A percentile compares a stretch with the other conserved stretches of the same genome.
Conservation (phyloP, 64 coral and sea anemone species). For the Trachythela sp. region DNA sequence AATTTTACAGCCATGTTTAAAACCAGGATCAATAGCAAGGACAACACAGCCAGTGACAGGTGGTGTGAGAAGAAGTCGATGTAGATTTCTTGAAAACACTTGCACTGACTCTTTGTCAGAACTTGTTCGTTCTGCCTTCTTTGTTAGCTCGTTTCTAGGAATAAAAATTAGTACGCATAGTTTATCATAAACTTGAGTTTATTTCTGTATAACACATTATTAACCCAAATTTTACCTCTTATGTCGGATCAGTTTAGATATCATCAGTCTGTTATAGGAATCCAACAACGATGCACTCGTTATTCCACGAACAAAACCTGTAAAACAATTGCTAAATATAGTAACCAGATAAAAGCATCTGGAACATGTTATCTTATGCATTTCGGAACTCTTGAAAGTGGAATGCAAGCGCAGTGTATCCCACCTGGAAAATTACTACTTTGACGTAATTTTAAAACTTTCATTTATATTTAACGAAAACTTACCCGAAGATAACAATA, state of each 20-base stretch:
- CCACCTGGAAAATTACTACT: too few relatives aligned
- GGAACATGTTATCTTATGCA: too few relatives aligned
- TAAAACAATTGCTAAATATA: too few relatives aligned
- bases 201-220: too few relatives aligned
- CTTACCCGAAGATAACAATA: slow-evolving; percentile 9
- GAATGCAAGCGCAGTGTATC: too few relatives aligned
- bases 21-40: slow-evolving; percentile 80
- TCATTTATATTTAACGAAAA: background rate
- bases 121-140: slow-evolving; percentile 60
- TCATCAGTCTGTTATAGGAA: slow-evolving; percentile 72
- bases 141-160: slow-evolving; percentile 29
- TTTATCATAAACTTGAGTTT: background rate
- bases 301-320: background rate
- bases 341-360: too few relatives aligned
- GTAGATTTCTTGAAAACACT: slow-evolving; percentile 74
- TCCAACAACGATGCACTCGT: slow-evolving; percentile 17
- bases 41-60: slow-evolving; percentile 59
- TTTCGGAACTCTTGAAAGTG: too few relatives aligned
- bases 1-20: slow-evolving; percentile 83
- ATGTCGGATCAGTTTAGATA: slow-evolving; percentile 53
- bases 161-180: background rate
- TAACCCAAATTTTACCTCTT: slow-evolving; percentile 68
- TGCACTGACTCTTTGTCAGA: slow-evolving; percentile 58
- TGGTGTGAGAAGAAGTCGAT: slow-evolving; percentile 67
- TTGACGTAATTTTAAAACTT: too few relatives aligned